Evolutionary conservation across 2,113 vertebrate genomes (phyloP), one percentile per base, ranked within the genome.

Genomic region (Pyrgilauda ruficollis): DNA sequence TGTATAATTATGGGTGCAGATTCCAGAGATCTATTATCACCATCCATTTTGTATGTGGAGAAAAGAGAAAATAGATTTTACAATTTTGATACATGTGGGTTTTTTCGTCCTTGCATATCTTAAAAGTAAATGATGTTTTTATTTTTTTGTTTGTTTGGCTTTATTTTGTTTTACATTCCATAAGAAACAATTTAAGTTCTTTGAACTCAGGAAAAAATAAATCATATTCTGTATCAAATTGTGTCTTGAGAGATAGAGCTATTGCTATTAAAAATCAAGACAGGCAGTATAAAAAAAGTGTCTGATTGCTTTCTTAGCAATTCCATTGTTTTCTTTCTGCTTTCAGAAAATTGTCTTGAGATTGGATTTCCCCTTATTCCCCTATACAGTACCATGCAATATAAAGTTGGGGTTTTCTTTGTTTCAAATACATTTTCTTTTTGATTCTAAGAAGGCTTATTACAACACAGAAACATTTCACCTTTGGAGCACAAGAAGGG

Each of bases 221-320:
- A 90, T 84, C 89, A 91, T 95, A 87, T 95, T 95, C 3, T 1
- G 49, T 96, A 96, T 97, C 74, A 96, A 96, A 92, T 92, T 91
- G 67, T 94, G 68, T 88, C 94, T 94, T 80, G 59, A 96, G 82
- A 96, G 84, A 96, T 80, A 90, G 93, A 96, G 50, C 39, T 89
- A 77, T 95, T 91, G 94, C 95, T 97, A 95, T 97, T 97, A 97
- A 97, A 96, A 97, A 97, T 94, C 96, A 95, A 92, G 95, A 85
- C 92, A 95, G 84, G 93, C 89, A 89, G 76, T 26, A 63, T 77
- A 81, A 89, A 78, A 96, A 89, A 96, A 63, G 64, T 79, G 62
- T 76, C 76, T 96, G 93, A 97, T 97, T 97, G 86, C 77, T 97
- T 97, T 97, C 83, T 93, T 80, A 75, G 77, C 63, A 94, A 95